Base-by-base conservation (phyloP, 1,140 invertebrate species). In the Platyura marginata region DNA sequence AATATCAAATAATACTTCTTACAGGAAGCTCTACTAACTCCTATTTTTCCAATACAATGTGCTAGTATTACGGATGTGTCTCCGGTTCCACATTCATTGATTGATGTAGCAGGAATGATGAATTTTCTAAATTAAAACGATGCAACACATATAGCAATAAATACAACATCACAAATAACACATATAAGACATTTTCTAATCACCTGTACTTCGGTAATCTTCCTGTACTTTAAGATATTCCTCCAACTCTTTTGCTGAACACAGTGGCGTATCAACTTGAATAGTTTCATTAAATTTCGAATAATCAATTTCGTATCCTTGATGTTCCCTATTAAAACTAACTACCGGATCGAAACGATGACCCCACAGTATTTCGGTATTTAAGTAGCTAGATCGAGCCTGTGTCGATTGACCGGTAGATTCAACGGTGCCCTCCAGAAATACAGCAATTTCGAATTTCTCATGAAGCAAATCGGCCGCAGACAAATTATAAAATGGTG, bases 271-370 rank as follows among this genome's bases (percentile, higher is more conserved):
- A 46, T 90, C 82, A 21, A 95, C 81, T 56, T 90, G 83, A 37
- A 77, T 79, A 3, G 90, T 94, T 49, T 80, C 81, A 55, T 98
- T 87, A 64, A 98, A 98, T 46, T 87, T 74, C 10, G 78, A 83
- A 57, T 95, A 97, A 62, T 98, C 90, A 21, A 97, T 89, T 51
- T 89, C 78, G 61, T 95, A 98, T 22, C 84, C 81, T 46, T 92
- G 83, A 39, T 84, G 75, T 43, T 91, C 85, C 56, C 90, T 90
- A 47, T 87, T 88, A 61, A 93, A 97, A 32, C 75, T 72, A 29
- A 97, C 86, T 49, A 97, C 69, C 2, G 80, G 77, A 49, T 85
- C 78, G 57, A 94, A 96, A 38, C 87, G 72, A 56, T 94, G 85
- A 2, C 91, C 92, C 91, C 93, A 98, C 19, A 94, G 66, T 38